phyloP scores from a whole-genome alignment of 1,140 invertebrate genomes.

The Caerostris extrusa region DNA sequence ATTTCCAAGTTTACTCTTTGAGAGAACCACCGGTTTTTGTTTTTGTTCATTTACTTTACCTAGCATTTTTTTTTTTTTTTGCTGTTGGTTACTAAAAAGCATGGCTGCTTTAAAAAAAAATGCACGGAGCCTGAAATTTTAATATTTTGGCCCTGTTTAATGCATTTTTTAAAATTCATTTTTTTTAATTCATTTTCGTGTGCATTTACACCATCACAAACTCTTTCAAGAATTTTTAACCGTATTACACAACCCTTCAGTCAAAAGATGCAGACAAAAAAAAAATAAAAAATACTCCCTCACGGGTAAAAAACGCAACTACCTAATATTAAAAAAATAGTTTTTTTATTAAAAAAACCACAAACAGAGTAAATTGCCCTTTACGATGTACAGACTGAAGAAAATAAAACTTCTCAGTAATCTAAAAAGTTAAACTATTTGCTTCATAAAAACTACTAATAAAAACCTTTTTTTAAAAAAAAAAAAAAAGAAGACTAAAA shows the following conservation, averaged over 20 bases:
- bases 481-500: not conserved
- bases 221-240: slow-evolving; percentile 45
- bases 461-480: no score
- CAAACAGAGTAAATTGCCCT: not conserved
- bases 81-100: no score
- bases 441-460: slow-evolving; percentile 51
- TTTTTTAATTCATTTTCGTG: not conserved
- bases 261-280: slow-evolving; percentile 12
- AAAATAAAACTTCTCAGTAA: slow-evolving; percentile 15
- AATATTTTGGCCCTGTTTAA: slow-evolving; percentile 48
- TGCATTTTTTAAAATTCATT: slow-evolving; percentile 28
- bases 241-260: not conserved
- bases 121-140: slow-evolving; percentile 1
- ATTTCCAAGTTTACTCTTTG: no score
- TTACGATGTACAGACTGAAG: slow-evolving; percentile 15
- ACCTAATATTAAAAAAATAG: slow-evolving; percentile 8
- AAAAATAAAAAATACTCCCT: slow-evolving; percentile 15
- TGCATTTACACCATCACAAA: not conserved
- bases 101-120: not conserved
- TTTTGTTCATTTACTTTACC: no score
- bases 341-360: not conserved
- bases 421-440: slow-evolving; percentile 17
- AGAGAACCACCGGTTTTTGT: no score
- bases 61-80: no score
- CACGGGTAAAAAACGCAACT: slow-evolving; percentile 18